Percentiles rank a stretch among this genome's conserved stretches.
Evolutionary conservation across 2,113 vertebrate species (phyloP).

Genomic region (Nycticryphes semicollaris): DNA sequence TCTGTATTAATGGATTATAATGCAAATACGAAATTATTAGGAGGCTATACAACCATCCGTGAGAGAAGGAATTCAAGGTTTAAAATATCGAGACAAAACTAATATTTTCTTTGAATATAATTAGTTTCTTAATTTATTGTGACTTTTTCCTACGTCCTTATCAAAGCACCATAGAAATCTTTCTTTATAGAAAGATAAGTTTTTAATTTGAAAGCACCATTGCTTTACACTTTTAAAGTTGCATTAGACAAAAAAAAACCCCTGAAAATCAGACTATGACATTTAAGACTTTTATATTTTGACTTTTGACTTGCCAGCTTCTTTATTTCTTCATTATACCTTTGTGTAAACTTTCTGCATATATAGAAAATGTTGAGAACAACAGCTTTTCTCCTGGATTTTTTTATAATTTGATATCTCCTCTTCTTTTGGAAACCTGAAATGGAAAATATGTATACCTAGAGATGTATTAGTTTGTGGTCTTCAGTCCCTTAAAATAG

Average conservation of each 20-base stretch:
- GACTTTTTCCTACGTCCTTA: background rate
- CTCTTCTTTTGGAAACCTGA: background rate
- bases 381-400: background rate
- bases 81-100: background rate
- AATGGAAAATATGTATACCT: background rate
- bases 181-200: background rate
- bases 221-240: background rate
- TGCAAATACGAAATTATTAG: background rate
- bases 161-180: background rate
- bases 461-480: background rate
- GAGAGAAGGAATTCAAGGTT: background rate
- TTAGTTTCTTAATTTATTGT: background rate
- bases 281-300: background rate
- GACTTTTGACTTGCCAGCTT: background rate
- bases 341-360: background rate
- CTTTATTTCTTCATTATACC: background rate
- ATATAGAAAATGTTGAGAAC: background rate
- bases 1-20: background rate
- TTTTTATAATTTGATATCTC: background rate
- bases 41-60: background rate
- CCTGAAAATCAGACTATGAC: background rate
- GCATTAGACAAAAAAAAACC: background rate
- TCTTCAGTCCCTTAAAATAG: background rate
- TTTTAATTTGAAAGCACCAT: background rate
- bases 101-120: background rate